phyloP scores from a whole-genome alignment of 2,113 vertebrate genomes.

The Odocoileus virginianus region DNA sequence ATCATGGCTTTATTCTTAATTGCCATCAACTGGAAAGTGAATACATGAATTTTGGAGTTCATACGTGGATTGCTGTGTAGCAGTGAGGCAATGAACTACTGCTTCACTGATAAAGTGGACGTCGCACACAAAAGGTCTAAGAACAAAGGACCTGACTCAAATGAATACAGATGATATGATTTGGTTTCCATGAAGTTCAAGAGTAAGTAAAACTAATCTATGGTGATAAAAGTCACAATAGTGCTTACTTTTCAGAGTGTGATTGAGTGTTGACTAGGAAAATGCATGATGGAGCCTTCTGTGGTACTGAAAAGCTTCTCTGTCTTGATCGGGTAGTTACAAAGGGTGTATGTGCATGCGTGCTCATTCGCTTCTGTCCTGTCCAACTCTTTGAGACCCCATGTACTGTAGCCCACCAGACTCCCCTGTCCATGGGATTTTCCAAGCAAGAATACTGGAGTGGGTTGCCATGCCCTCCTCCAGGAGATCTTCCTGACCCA shows the following conservation, averaged over 20 bases:
- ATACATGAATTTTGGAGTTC: neutral
- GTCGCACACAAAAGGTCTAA: neutral
- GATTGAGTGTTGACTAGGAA: neutral
- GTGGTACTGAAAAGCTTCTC: neutral
- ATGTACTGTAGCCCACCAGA: neutral
- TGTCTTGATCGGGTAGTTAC: neutral
- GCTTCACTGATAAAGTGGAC: neutral
- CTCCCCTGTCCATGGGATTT: neutral
- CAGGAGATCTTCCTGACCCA: neutral
- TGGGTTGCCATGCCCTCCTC: neutral
- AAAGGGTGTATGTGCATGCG: neutral
- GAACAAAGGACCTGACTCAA: neutral
- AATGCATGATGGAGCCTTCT: neutral
- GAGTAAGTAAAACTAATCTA: neutral
- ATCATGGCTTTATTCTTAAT: neutral
- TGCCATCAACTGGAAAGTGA: neutral
- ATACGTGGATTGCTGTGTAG: accelerated
- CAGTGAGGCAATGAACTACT: neutral
- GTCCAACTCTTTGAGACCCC: neutral
- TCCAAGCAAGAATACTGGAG: neutral
- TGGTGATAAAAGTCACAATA: neutral
- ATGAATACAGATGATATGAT: neutral
- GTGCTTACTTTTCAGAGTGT: neutral
- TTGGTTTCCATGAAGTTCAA: neutral
- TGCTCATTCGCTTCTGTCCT: neutral